Percentiles rank a stretch among this genome's conserved stretches.
Conservation (phyloP, 2,113 vertebrate species). For the Hemicordylus capensis region DNA sequence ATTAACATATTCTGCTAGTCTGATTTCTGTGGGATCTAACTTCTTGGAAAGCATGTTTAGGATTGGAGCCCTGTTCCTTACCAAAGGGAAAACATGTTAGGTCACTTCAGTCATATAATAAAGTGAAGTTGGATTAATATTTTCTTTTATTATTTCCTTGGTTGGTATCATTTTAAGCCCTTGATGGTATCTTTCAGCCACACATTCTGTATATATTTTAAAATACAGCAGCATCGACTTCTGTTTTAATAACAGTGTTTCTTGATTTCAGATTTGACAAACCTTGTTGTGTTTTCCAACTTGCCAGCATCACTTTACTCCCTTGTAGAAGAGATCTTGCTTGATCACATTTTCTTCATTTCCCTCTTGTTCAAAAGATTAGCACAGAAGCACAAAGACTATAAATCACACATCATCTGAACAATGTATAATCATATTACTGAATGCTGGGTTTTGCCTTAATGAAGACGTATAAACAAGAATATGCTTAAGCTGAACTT, state of each 20-base stretch:
- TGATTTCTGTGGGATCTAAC: background rate
- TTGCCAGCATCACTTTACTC: background rate
- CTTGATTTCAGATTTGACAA: background rate
- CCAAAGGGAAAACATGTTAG: background rate
- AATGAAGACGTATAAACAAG: conserved; percentile 34
- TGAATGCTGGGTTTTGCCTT: conserved; percentile 31
- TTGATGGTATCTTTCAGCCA: background rate
- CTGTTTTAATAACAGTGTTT: background rate
- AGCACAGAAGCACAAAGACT: background rate
- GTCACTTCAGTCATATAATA: background rate
- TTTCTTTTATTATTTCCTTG: background rate
- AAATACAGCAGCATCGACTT: background rate
- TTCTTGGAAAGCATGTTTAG: background rate
- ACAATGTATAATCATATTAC: background rate
- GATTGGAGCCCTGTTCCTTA: background rate
- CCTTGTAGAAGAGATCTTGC: background rate
- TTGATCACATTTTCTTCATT: background rate
- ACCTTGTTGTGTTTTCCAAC: background rate
- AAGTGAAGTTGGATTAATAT: background rate
- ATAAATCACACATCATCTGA: background rate
- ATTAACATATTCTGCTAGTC: background rate
- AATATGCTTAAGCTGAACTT: conserved; percentile 9
- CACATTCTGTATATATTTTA: background rate
- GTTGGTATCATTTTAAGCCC: background rate
- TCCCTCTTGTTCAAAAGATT: background rate